Evolutionary conservation across 2,113 vertebrate genomes (phyloP).

Genomic region (human (Homo sapiens)): GRCh38 chr1:243640501-243641000

Average conservation of each 20-base stretch:
- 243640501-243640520: neutral
- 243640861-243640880: too few species aligned
- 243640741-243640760: neutral
- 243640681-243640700: neutral
- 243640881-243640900: too few species aligned
- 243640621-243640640: neutral
- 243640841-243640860: neutral
- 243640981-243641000: too few species aligned
- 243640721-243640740: neutral
- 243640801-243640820: neutral
- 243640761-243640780: neutral
- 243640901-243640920: too few species aligned
- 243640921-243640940: too few species aligned
- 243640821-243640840: neutral
- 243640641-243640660: neutral
- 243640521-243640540: neutral
- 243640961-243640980: too few species aligned
- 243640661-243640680: neutral
- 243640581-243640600: neutral
- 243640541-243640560: neutral
- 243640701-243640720: neutral
- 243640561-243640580: neutral
- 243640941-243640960: too few species aligned
- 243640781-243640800: neutral
- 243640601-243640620: too few species aligned